Conservation (phyloP, 2,797 vertebrate species). For the Myotis myotis region DNA sequence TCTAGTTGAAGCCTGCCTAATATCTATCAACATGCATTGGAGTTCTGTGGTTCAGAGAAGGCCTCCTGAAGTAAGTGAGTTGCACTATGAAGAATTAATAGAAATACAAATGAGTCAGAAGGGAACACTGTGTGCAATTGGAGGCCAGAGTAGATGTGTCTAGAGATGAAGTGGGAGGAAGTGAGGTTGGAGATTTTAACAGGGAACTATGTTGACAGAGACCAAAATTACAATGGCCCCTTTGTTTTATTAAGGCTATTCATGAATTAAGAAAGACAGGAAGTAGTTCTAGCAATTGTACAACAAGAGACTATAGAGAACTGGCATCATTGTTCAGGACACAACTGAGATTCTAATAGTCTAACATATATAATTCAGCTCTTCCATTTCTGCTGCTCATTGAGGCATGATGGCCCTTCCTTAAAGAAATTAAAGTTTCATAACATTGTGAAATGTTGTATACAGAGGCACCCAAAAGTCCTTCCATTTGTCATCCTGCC, state of each 20-base stretch:
- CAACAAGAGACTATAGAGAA: neutral
- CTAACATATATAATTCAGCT: neutral
- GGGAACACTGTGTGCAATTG: accelerated
- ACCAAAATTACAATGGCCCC: neutral
- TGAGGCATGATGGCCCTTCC: slow-evolving; percentile 36
- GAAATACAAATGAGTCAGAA: neutral
- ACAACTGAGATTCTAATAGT: neutral
- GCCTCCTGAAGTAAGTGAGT: neutral
- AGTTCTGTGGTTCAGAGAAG: neutral
- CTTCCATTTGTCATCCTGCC: neutral
- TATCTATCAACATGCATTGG: neutral
- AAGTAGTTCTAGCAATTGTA: neutral
- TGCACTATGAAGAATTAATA: neutral
- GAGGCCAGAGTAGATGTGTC: neutral
- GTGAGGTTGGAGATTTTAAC: neutral
- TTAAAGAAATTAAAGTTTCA: slow-evolving; percentile 72
- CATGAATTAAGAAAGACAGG: neutral
- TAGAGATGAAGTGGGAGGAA: neutral
- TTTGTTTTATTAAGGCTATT: neutral
- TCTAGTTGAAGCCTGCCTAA: neutral
- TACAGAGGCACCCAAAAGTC: slow-evolving; percentile 44
- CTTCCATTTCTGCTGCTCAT: neutral
- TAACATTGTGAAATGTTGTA: slow-evolving; percentile 65
- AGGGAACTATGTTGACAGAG: neutral
- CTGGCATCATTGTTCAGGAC: neutral